Conservation (phyloP, 2,797 vertebrate species). For the Eurystomus glaucurus region DNA sequence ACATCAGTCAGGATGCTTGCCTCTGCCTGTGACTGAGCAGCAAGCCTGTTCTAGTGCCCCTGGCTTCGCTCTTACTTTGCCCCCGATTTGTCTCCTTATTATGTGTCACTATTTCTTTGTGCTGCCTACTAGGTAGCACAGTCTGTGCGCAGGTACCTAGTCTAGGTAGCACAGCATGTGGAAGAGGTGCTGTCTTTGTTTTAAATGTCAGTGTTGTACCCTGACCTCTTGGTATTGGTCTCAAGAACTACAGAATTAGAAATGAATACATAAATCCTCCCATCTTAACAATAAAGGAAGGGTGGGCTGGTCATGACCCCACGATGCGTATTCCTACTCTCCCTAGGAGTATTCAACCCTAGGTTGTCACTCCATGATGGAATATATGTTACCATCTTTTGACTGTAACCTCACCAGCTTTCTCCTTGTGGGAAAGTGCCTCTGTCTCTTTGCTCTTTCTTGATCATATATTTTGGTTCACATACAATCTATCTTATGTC, state of each 20-base stretch:
- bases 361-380: neutral
- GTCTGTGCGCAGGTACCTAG: too few relatives aligned
- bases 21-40: constrained; percentile 11
- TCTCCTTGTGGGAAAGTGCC: neutral
- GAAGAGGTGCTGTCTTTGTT: neutral
- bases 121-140: neutral
- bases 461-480: neutral
- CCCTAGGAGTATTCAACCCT: neutral
- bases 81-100: neutral
- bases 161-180: neutral
- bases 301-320: neutral
- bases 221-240: constrained; percentile 15
- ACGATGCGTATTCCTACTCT: neutral
- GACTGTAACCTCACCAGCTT: neutral
- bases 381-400: neutral
- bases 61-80: neutral
- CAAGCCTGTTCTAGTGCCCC: neutral
- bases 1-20: constrained; percentile 2
- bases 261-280: constrained; percentile 53
- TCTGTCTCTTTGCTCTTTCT: neutral
- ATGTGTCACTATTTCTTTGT: neutral
- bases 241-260: constrained; percentile 22
- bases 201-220: neutral
- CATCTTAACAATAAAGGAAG: neutral
- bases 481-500: neutral